These are phyloP conservation scores for Psilanteris sp. DNA, from an alignment of 1,140 invertebrate species.

Conservation along the genomic window DNA sequence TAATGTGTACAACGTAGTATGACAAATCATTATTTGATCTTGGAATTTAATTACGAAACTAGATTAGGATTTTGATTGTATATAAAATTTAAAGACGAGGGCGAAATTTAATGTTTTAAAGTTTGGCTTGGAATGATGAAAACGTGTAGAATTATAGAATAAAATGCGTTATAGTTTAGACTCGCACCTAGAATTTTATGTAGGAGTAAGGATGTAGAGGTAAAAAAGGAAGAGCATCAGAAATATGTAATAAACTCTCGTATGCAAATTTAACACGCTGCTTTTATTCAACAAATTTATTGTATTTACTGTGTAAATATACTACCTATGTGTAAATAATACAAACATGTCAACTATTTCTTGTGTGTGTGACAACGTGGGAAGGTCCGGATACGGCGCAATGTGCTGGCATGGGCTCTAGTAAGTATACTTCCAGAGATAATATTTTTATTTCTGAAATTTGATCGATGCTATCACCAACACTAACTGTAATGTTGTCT, in stretches of 20 bases:
- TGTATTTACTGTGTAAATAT: constrained; percentile 60
- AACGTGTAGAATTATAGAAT: too few species aligned
- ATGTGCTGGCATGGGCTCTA: constrained; percentile 81
- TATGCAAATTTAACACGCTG: constrained; percentile 51
- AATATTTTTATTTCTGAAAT: constrained; percentile 15
- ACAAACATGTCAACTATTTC: constrained; percentile 77
- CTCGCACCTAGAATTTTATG: too few species aligned
- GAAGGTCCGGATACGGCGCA: constrained; percentile 81
- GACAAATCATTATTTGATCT: constrained; percentile 44
- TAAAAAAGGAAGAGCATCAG: background rate
- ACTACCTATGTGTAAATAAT: constrained; percentile 77
- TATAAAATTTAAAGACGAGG: too few species aligned
- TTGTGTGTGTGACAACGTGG: constrained; percentile 78
- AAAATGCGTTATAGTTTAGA: too few species aligned
- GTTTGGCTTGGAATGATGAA: too few species aligned
- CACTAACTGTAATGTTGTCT: too few species aligned
- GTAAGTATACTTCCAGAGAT: constrained; percentile 79
- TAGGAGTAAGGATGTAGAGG: background rate
- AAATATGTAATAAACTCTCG: background rate
- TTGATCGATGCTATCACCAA: constrained; percentile 8
- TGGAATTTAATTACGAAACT: constrained; percentile 38
- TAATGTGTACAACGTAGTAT: constrained; percentile 32
- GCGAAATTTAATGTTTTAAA: too few species aligned
- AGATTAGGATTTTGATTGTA: too few species aligned
- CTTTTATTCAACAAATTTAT: constrained; percentile 43